phyloP scores from a whole-genome alignment of 2,888 invertebrate species.

The Digitonthophagus gazella region DNA sequence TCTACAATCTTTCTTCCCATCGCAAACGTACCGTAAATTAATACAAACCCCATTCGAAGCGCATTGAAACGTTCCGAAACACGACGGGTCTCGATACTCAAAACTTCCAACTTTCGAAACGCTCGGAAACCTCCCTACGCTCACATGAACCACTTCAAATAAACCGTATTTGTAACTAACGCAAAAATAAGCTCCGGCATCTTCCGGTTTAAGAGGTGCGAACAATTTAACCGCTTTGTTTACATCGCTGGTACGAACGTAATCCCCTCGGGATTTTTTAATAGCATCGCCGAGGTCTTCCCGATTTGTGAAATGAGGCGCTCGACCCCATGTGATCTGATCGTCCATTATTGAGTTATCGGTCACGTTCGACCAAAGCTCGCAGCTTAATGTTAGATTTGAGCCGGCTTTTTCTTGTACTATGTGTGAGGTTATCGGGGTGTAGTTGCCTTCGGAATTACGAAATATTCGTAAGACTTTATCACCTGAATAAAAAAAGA shows the following conservation, averaged over 20 bases:
- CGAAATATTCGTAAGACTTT: constrained; percentile 44
- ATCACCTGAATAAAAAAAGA: constrained; percentile 31
- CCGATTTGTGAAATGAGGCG: background rate
- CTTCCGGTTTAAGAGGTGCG: constrained; percentile 40
- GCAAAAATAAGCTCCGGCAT: constrained; percentile 46
- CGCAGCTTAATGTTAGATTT: constrained; percentile 46
- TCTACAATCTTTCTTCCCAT: constrained; percentile 55
- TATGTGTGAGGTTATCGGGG: constrained; percentile 36
- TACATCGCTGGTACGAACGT: constrained; percentile 35
- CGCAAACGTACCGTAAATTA: constrained; percentile 54
- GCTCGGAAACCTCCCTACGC: constrained; percentile 30
- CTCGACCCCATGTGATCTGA: constrained; percentile 43
- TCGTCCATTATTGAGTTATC: constrained; percentile 41
- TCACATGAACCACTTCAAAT: constrained; percentile 40
- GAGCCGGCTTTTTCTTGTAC: constrained; percentile 45
- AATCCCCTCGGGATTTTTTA: constrained; percentile 27
- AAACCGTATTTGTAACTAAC: constrained; percentile 45
- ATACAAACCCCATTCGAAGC: constrained; percentile 50
- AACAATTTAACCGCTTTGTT: constrained; percentile 45
- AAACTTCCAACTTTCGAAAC: constrained; percentile 4
- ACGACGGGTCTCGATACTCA: constrained; percentile 34
- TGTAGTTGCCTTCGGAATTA: constrained; percentile 41
- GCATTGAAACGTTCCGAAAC: constrained; percentile 48
- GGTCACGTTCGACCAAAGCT: constrained; percentile 40
- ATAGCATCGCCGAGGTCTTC: constrained; percentile 34